Percentiles rank a stretch among this genome's conserved stretches.
These are phyloP conservation scores for Limnephilus auricula DNA, from an alignment of 2,888 invertebrate species.

Conservation along the genomic window DNA sequence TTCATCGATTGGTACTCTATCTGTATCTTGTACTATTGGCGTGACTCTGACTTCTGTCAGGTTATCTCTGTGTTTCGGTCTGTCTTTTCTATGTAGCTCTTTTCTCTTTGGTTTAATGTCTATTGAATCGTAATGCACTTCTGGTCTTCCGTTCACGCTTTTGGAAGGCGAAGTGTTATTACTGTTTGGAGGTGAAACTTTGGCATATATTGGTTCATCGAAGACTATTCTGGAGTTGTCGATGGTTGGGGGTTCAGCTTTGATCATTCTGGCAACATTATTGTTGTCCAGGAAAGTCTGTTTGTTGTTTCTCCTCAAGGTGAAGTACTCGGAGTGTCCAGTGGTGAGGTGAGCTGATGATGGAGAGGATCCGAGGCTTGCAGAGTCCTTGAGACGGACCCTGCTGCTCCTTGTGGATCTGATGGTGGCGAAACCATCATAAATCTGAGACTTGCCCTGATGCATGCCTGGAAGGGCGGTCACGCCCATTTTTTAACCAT, in stretches of 20 bases:
- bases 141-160: constrained; percentile 70
- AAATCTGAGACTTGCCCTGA: constrained; percentile 78
- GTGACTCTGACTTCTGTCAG: constrained; percentile 61
- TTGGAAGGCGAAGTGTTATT: constrained; percentile 73
- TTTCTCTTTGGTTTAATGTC: constrained; percentile 74
- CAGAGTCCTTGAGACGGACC: constrained; percentile 75
- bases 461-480: constrained; percentile 68
- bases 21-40: constrained; percentile 53
- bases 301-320: constrained; percentile 74
- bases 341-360: constrained; percentile 69
- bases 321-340: constrained; percentile 77
- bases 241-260: constrained; percentile 68
- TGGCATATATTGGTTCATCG: constrained; percentile 76
- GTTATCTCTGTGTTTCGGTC: constrained; percentile 60
- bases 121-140: constrained; percentile 76
- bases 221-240: constrained; percentile 70
- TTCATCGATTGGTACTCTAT: constrained; percentile 46
- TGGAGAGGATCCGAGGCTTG: constrained; percentile 74
- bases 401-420: constrained; percentile 78
- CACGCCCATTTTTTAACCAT: constrained; percentile 55
- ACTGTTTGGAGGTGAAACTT: constrained; percentile 74
- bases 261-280: constrained; percentile 61
- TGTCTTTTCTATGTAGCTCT: constrained; percentile 59
- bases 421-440: constrained; percentile 94
- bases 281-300: constrained; percentile 74